These are phyloP conservation scores for Hydropsyche betteni DNA, from an alignment of 2,888 invertebrate genomes.

Conservation along the genomic window DNA sequence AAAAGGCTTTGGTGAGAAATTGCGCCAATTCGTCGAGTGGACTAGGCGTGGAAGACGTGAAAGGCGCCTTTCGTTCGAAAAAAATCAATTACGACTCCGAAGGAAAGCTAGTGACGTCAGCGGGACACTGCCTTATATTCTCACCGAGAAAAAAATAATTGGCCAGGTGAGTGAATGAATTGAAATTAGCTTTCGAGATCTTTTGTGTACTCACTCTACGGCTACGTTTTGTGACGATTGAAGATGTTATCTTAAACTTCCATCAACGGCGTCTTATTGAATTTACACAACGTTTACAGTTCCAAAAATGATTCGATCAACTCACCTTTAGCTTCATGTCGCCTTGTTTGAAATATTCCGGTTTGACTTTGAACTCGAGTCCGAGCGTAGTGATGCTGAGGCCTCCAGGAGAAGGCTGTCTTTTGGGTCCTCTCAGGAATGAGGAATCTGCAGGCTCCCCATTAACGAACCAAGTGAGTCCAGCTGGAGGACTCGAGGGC, in stretches of 20 bases:
- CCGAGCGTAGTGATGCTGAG: conserved; percentile 74
- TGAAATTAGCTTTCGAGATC: background rate
- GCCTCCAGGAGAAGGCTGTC: conserved; percentile 65
- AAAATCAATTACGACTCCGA: conserved; percentile 31
- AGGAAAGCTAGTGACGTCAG: conserved; percentile 34
- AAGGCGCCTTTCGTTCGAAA: conserved; percentile 20
- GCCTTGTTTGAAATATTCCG: conserved; percentile 75
- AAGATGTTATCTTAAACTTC: conserved; percentile 14
- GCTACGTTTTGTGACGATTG: background rate
- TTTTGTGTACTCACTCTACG: conserved; percentile 1
- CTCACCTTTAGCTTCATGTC: conserved; percentile 76
- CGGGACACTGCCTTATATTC: background rate
- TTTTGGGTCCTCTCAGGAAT: conserved; percentile 63
- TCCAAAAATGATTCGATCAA: background rate
- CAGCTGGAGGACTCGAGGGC: conserved; percentile 69
- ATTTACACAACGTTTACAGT: background rate
- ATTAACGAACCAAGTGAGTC: conserved; percentile 70
- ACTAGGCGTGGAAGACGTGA: conserved; percentile 10
- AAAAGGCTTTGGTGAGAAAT: conserved; percentile 34
- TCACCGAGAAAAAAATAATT: conserved; percentile 16
- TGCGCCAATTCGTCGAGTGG: conserved; percentile 32
- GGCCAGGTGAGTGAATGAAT: conserved; percentile 27
- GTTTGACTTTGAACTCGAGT: conserved; percentile 73
- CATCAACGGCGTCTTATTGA: background rate
- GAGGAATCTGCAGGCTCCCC: conserved; percentile 63